These are phyloP conservation scores for Cryptoprocta ferox DNA, from an alignment of 2,797 vertebrate species.

Conservation along the genomic window DNA sequence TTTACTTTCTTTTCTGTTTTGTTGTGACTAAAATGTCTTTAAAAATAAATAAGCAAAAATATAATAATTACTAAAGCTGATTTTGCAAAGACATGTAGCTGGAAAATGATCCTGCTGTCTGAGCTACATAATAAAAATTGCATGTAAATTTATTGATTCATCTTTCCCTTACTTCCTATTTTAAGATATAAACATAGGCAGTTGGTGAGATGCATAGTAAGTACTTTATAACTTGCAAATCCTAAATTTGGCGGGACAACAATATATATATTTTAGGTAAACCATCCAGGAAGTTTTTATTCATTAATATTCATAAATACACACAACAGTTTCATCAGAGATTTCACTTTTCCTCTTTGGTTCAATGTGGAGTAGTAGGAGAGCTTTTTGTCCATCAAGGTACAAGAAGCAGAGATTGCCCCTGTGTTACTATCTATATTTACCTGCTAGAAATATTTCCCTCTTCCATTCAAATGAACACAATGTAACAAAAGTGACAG, in stretches of 20 bases:
- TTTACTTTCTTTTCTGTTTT: neutral
- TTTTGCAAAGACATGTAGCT: neutral
- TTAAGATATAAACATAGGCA: neutral
- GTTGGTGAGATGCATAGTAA: neutral
- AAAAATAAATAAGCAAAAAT: neutral
- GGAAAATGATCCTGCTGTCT: neutral
- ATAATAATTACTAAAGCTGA: neutral
- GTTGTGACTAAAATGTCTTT: neutral
- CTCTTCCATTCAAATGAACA: constrained; percentile 95
- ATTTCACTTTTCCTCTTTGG: constrained; percentile 93
- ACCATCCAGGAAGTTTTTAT: constrained; percentile 99
- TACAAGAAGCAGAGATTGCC: constrained; percentile 92
- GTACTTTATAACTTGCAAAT: neutral
- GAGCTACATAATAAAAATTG: neutral
- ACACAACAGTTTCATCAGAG: constrained; percentile 99
- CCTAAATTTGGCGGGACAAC: neutral
- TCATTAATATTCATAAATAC: constrained; percentile 99
- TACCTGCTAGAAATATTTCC: constrained; percentile 95
- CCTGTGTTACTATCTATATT: constrained; percentile 94
- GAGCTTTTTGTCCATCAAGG: constrained; percentile 93
- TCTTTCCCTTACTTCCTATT: neutral
- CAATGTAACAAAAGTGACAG: constrained; percentile 99
- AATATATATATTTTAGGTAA: constrained; percentile 87
- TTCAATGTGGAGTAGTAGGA: constrained; percentile 97
- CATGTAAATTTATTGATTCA: neutral